These are phyloP conservation scores for Thumatha senex DNA, from an alignment of 2,888 invertebrate genomes.

Conservation along the genomic window DNA sequence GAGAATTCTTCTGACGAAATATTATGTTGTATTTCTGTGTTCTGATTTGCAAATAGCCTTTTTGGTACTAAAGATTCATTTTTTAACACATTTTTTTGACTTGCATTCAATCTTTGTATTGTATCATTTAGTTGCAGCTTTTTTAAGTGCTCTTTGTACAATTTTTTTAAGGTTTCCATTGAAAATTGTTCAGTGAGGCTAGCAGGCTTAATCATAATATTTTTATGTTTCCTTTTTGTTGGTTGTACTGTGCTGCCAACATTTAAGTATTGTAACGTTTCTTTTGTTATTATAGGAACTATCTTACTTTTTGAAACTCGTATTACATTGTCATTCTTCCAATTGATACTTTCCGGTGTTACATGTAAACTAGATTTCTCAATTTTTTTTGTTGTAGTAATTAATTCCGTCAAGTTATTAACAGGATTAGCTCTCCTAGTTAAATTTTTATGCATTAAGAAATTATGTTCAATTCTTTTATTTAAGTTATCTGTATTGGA, in stretches of 20 bases:
- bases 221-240: constrained; percentile 2
- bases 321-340: neutral
- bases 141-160: neutral
- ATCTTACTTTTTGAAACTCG: neutral
- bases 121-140: neutral
- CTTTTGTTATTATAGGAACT: too few relatives aligned
- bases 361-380: neutral
- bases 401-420: neutral
- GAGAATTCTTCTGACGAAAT: neutral
- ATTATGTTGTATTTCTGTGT: neutral
- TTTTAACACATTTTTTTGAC: neutral
- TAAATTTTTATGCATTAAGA: neutral
- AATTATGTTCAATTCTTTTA: neutral
- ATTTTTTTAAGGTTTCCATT: neutral
- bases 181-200: constrained; percentile 2
- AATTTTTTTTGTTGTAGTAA: neutral
- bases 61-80: neutral
- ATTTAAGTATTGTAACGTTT: too few relatives aligned
- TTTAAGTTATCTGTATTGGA: neutral
- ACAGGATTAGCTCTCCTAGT: constrained; percentile 9
- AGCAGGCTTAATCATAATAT: constrained; percentile 2
- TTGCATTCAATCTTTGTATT: neutral
- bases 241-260: neutral
- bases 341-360: neutral
- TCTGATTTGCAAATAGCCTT: too few relatives aligned